Evolutionary conservation across 2,113 vertebrate species (phyloP), one percentile per base, ranked within the genome.

Genomic region (Paradisaea rubra): DNA sequence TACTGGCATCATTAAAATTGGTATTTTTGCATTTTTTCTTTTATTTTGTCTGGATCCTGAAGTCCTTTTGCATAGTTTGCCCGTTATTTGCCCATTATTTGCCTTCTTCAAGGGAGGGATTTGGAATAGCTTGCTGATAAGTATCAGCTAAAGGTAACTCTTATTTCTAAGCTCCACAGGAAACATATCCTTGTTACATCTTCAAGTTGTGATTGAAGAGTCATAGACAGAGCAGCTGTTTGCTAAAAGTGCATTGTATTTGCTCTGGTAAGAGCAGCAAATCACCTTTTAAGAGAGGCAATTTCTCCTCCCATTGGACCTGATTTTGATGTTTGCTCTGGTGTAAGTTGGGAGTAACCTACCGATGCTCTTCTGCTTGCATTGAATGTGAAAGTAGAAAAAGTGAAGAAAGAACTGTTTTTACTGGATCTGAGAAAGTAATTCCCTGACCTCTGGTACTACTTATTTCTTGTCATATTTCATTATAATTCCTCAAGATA

Each of bases 141-240:
- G 19, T 52, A 71, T 87, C 19, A 53, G 15, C 44, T 78, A 27
- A 91, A 88, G 18, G 39, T 68, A 50, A 25, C 37, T 57, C 16
- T 73, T 53, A 72, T 79, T 92, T 94, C 63, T 68, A 71, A 92
- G 24, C 37, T 91, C 42, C 63, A 45, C 25, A 57, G 86, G 86
- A 93, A 85, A 60, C 24, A 27, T 17, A 74, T 49, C 33, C 14
- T 68, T 66, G 13, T 61, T 82, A 37, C 82, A 79, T 74, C 77
- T 93, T 88, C 21, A 52, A 30, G 54, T 33, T 88, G 42, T 77
- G 63, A 86, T 59, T 89, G 74, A 89, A 70, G 24, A 95, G 50
- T 20, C 22, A 17, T 41, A 84, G 42, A 22, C 52, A 73, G 53
- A 92, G 23, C 35, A 73, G 19, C 47, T 79, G 41, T 61, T 85